phyloP scores from a whole-genome alignment of 2,797 vertebrate genomes.

The Paramormyrops hopkinsi region DNA sequence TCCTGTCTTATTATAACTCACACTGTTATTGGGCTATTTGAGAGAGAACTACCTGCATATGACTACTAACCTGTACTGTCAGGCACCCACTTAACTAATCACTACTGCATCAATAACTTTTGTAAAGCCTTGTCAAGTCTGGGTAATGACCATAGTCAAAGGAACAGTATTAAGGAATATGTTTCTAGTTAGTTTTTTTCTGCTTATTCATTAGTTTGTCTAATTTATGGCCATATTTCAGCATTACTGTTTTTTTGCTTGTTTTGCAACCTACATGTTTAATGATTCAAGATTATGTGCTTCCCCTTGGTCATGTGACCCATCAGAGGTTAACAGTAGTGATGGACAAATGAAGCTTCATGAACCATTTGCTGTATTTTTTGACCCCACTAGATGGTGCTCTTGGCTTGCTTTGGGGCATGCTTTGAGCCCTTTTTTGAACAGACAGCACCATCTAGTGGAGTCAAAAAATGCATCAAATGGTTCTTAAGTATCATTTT shows the following conservation, averaged over 20 bases:
- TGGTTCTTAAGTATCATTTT: too few species aligned
- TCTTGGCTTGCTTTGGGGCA: too few species aligned
- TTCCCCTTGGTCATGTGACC: not conserved
- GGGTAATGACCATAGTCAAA: not conserved
- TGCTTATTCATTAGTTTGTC: not conserved
- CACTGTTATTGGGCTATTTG: not conserved
- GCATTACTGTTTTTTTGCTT: not conserved
- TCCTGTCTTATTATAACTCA: not conserved
- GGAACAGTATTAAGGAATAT: not conserved
- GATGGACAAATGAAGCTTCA: too few species aligned
- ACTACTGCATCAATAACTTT: not conserved
- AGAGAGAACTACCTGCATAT: not conserved
- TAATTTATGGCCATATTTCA: not conserved
- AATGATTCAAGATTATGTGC: not conserved
- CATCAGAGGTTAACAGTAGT: too few species aligned
- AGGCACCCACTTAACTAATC: not conserved
- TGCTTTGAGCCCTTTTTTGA: too few species aligned
- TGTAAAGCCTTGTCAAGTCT: not conserved
- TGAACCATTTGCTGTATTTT: too few species aligned
- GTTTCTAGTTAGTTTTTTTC: not conserved
- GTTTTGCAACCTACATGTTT: not conserved
- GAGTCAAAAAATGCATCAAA: too few species aligned
- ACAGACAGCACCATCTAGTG: too few species aligned
- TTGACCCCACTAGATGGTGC: too few species aligned
- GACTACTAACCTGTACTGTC: not conserved